A percentile compares a stretch with the other conserved stretches of the same genome.
These are phyloP conservation scores for Melikaiella ostensackeni DNA, from an alignment of 2,888 invertebrate species.

Conservation along the genomic window DNA sequence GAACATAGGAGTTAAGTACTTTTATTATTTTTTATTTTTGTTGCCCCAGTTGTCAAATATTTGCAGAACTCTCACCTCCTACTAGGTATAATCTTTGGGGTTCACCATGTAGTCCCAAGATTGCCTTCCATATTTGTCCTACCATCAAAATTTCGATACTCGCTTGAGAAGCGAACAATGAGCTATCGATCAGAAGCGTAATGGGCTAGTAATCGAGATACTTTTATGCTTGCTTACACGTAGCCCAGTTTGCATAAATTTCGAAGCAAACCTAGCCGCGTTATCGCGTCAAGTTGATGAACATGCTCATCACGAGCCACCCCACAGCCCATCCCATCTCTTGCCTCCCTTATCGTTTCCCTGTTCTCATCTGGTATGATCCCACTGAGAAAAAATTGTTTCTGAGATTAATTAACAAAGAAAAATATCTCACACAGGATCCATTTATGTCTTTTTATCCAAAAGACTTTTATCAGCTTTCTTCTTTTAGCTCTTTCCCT, in stretches of 20 bases:
- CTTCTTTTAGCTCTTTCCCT: too few species aligned
- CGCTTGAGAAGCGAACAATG: conserved; percentile 3
- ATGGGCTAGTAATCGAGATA: conserved; percentile 14
- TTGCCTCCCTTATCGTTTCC: conserved; percentile 41
- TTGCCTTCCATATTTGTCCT: conserved; percentile 3
- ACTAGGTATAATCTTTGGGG: too few species aligned
- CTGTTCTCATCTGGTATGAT: conserved; percentile 12
- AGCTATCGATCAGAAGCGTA: conserved; percentile 14
- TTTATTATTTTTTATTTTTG: too few species aligned
- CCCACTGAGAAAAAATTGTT: background rate
- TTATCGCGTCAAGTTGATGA: conserved; percentile 36
- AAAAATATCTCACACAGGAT: background rate
- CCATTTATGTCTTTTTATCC: too few species aligned
- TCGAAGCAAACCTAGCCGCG: conserved; percentile 46
- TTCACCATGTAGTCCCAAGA: background rate
- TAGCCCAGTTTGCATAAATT: conserved; percentile 39
- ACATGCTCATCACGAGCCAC: conserved; percentile 24
- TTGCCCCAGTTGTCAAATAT: too few species aligned
- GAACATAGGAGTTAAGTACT: too few species aligned
- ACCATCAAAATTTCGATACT: conserved; percentile 15
- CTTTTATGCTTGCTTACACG: conserved; percentile 4
- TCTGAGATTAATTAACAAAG: background rate
- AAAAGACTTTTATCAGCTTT: too few species aligned
- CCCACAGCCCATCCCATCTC: background rate
- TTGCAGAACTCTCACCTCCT: too few species aligned